Base-by-base conservation (phyloP, 1,140 invertebrate genomes). In the Camponotus floridanus region DNA sequence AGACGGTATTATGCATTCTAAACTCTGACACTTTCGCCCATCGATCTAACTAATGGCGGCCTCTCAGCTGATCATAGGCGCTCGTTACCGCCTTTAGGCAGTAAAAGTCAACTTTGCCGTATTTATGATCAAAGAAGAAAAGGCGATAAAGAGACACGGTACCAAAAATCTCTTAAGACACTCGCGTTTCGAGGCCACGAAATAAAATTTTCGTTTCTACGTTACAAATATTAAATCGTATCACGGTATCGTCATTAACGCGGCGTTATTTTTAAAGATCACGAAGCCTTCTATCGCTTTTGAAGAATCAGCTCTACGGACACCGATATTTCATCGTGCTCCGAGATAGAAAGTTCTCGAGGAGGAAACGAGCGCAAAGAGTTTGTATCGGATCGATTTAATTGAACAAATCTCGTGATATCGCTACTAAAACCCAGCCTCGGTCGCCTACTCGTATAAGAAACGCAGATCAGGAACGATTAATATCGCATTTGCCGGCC, bases 41-140 rank as follows among this genome's bases (percentile, higher is more conserved):
- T 89, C 88, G 83, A 88, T 89, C 88, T 86, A 88, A 31, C 88
- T 86, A 85, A 89, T 86, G 48, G 76, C 87, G 31, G 45, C 45
- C 87, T 42, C 68, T 74, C 68, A 81, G 76, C 31, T 71, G 83
- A 86, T 88, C 87, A 70, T 79, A 36, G 76, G 13, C 73, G 64
- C 80, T 76, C 48, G 87, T 89, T 88, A 80, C 83, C 83, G 76
- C 81, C 74, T 84, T 57, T 74, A 51, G 76, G 74, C 68, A 71
- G 55, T 76, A 76, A 74, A 62, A 76, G 76, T 76, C 67, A 80
- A 73, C 76, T 76, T 59, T 51, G 59, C 59, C 55, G 86, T 88
- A 74, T 88, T 89, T 89, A 89, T 70, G 87, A 86, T 70, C 83
- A 59, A 36, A 65, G 71, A 45, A 71, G 26, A 62, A 31, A 51